Evolutionary conservation across 1,140 invertebrate genomes (phyloP).

Genomic region (Zaprionus africanus): DNA sequence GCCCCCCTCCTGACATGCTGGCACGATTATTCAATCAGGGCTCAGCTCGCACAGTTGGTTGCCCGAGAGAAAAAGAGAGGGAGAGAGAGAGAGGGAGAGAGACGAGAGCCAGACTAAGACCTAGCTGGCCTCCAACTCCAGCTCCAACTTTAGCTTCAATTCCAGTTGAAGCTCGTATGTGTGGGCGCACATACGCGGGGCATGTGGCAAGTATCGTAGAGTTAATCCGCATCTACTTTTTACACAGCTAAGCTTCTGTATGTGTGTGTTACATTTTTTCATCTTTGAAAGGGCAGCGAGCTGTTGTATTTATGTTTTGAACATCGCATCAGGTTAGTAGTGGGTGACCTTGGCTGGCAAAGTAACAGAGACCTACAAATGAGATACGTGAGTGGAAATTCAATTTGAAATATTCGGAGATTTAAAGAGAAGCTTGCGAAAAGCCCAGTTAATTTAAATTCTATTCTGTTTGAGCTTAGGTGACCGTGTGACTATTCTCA

Average conservation of each 20-base stretch:
- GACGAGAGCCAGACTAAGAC: neutral
- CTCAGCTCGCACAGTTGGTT: constrained; percentile 54
- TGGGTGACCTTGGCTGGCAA: constrained; percentile 22
- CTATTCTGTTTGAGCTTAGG: neutral
- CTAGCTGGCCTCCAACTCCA: constrained; percentile 13
- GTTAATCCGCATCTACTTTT: constrained; percentile 14
- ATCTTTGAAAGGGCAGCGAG: constrained; percentile 10
- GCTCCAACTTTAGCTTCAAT: constrained; percentile 5
- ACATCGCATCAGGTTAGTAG: constrained; percentile 15
- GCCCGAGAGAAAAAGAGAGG: constrained; percentile 20
- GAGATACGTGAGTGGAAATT: neutral
- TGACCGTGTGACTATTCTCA: neutral
- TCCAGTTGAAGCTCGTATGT: constrained; percentile 3
- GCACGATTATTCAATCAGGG: constrained; percentile 77
- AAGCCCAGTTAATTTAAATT: neutral
- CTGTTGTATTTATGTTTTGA: constrained; percentile 1
- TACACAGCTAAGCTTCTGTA: neutral
- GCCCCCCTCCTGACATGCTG: constrained; percentile 25
- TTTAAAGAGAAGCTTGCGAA: neutral
- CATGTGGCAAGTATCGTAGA: constrained; percentile 35
- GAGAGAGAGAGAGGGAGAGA: neutral
- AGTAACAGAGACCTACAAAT: neutral
- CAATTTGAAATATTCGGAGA: neutral
- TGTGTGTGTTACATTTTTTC: neutral
- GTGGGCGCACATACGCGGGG: constrained; percentile 30